phyloP scores from a whole-genome alignment of 35 echinoderm and acorn worm species.

The Eucidaris tribuloides region DNA sequence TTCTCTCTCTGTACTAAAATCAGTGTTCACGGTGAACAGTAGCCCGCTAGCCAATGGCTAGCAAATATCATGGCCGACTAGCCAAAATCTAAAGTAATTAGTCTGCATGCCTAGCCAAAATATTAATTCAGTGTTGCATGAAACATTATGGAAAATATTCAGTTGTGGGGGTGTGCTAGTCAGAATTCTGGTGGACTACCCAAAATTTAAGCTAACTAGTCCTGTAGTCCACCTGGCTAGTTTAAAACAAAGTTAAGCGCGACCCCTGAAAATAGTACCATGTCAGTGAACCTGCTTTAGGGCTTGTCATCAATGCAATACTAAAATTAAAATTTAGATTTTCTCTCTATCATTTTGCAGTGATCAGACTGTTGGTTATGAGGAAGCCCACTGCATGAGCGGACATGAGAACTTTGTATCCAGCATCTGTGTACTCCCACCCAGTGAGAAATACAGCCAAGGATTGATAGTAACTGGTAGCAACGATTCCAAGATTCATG shows the following conservation, averaged over 20 bases:
- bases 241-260: slow-evolving; percentile 1
- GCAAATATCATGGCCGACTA: too few species aligned
- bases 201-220: not conserved
- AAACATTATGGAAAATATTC: not conserved
- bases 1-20: too few species aligned
- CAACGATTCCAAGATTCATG: slow-evolving; percentile 94
- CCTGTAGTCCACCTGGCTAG: not conserved
- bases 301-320: not conserved
- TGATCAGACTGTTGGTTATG: slow-evolving; percentile 41
- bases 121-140: not conserved
- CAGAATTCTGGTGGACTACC: not conserved
- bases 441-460: slow-evolving; percentile 77
- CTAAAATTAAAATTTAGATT: not conserved
- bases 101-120: not conserved
- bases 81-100: too few species aligned
- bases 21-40: too few species aligned
- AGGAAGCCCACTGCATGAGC: slow-evolving; percentile 78
- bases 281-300: not conserved
- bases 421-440: slow-evolving; percentile 75
- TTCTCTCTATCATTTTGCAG: slow-evolving; percentile 56
- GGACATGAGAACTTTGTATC: slow-evolving; percentile 91
- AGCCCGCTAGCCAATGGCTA: too few species aligned
- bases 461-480: slow-evolving; percentile 90
- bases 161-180: not conserved
- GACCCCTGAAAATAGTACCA: not conserved